Base-by-base conservation (phyloP, 2,797 vertebrate species). In the Cottoperca gobio region DNA sequence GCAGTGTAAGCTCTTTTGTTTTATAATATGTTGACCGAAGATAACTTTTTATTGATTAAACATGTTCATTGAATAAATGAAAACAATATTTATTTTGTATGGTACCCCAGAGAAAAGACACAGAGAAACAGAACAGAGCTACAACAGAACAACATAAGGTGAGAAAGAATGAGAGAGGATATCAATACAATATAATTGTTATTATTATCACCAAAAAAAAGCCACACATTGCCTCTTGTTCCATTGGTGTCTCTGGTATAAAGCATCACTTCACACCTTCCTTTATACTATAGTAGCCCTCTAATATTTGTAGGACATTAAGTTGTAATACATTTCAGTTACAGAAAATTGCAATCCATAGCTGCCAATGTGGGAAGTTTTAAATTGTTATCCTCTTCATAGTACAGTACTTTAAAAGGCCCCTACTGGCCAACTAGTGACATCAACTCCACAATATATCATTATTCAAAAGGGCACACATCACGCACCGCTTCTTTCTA, bases 41-140 rank as follows among this genome's bases (percentile, higher is more conserved):
- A 65, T 3, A 73, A 43, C 14, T 10, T 66, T 55, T 40, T 8
- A 82, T 57, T 70, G 68, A 80, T 84, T 71, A 66, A 69, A 66
- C 17, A 10, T 53, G 74, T 67, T 26, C 1, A 67, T 46, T 64
- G 9, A 69, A 54, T 63, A 65, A 63, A 79, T 62, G 24, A 23
- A 21, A 49, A 70, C n/a, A 46, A 59, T 26, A 10, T 2, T n/a
- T 14, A 2, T 43, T 62, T 53, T 70, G 21, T 60, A 23, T 50
- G 14, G 16, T 19, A 35, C 8, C 11, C 9, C 12, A 57, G 37
- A 59, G 55, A 61, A 42, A 81, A 19, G 19, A 62, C 6, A 28
- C 1, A 35, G 46, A 55, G 4, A 17, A 23, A 26, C 13, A 13
- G 8, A 37, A 24, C 5, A 12, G 8, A 39, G 26, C 5, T 37